phyloP scores from a whole-genome alignment of 2,113 vertebrate genomes.

The rat (Rattus norvegicus) region DNA sequence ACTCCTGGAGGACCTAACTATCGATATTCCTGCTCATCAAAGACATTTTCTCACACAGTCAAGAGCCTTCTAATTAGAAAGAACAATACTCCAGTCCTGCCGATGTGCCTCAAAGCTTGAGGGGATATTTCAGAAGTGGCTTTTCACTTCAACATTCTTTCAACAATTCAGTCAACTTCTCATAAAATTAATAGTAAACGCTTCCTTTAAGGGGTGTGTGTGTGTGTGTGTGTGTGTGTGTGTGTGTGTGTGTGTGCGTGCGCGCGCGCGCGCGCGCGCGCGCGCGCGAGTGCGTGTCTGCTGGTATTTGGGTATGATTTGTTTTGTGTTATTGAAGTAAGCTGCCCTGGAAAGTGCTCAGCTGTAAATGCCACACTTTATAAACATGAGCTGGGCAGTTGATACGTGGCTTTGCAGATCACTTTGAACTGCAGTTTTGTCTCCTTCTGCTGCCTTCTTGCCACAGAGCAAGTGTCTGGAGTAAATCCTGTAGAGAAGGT shows the following conservation, averaged over 20 bases:
- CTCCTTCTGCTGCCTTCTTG: constrained; percentile 25
- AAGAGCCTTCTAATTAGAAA: constrained; percentile 68
- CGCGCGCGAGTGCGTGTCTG: no score
- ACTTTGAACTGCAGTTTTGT: constrained; percentile 53
- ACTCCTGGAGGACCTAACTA: background rate
- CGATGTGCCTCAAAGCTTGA: constrained; percentile 59
- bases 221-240: no score
- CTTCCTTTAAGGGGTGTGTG: constrained; percentile 41
- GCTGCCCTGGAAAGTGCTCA: constrained; percentile 66
- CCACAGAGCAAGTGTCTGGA: constrained; percentile 39
- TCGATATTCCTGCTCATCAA: background rate
- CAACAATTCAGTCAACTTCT: constrained; percentile 68
- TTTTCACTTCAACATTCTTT: constrained; percentile 76
- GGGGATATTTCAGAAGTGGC: constrained; percentile 55
- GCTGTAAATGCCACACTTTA: constrained; percentile 73
- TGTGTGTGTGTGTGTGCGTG: background rate
- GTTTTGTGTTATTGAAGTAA: constrained; percentile 74
- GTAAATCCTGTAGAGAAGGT: background rate
- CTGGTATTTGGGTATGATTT: constrained; percentile 71
- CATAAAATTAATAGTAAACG: constrained; percentile 72
- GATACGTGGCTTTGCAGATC: constrained; percentile 40
- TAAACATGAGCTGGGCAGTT: constrained; percentile 56
- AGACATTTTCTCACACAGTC: constrained; percentile 58
- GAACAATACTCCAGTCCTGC: background rate
- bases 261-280: no score